Conservation (phyloP, 2,888 invertebrate genomes). For the Vesta saturnalis region DNA sequence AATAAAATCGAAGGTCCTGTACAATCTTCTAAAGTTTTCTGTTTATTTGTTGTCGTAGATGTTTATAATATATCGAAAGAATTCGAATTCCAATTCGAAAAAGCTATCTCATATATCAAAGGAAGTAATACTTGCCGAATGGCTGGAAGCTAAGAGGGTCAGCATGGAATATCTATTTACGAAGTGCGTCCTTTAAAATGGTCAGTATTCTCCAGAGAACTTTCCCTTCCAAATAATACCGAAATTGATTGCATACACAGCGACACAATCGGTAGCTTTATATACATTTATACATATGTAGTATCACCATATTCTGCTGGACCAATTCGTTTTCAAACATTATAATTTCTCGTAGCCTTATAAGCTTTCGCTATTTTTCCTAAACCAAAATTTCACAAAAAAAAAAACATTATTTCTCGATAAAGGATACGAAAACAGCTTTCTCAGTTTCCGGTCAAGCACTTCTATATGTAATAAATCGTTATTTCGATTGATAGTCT, state of each 20-base stretch:
- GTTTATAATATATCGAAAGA: conserved; percentile 53
- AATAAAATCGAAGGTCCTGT: background rate
- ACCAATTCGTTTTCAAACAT: conserved; percentile 21
- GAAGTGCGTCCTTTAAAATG: conserved; percentile 61
- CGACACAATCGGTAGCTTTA: conserved; percentile 59
- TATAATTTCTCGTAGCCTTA: background rate
- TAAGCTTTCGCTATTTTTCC: background rate
- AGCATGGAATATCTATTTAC: conserved; percentile 60
- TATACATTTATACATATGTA: conserved; percentile 54
- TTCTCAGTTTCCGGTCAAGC: conserved; percentile 39
- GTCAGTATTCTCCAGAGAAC: conserved; percentile 60
- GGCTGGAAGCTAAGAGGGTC: conserved; percentile 53
- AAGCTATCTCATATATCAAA: conserved; percentile 62
- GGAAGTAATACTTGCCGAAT: conserved; percentile 62
- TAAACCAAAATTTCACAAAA: background rate
- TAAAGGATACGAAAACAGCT: conserved; percentile 34
- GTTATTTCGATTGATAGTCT: conserved; percentile 35
- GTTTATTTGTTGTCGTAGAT: conserved; percentile 29
- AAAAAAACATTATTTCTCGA: background rate
- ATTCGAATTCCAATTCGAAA: conserved; percentile 55
- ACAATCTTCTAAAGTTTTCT: conserved; percentile 32
- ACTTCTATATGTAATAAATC: conserved; percentile 38
- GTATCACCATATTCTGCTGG: conserved; percentile 18
- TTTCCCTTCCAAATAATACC: conserved; percentile 56
- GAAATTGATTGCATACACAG: conserved; percentile 62